Conservation (phyloP, 2,797 vertebrate genomes). For the Gadopsis marmoratus region DNA sequence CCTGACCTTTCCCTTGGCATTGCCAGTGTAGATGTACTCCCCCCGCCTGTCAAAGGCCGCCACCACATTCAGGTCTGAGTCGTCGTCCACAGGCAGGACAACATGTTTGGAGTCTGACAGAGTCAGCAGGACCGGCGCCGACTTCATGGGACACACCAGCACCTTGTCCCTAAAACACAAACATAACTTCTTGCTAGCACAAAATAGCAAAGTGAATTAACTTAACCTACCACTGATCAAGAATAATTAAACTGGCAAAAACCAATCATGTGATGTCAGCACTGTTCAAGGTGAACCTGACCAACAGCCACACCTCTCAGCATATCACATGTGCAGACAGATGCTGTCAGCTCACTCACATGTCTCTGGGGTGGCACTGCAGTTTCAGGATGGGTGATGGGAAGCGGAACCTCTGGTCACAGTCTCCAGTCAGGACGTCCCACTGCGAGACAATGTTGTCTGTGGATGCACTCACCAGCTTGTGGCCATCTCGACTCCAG, state of each 20-base stretch:
- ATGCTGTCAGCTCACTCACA: conserved; percentile 85
- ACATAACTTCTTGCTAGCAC: neutral
- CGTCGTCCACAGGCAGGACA: conserved; percentile 95
- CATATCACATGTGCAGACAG: neutral
- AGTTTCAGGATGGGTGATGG: conserved; percentile 97
- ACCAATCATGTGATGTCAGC: neutral
- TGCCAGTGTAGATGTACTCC: conserved; percentile 98
- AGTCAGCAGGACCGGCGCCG: conserved; percentile 94
- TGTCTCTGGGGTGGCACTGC: conserved; percentile 95
- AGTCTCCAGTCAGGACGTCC: conserved; percentile 97
- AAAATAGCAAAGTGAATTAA: neutral
- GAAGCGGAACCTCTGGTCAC: conserved; percentile 97
- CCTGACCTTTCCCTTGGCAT: conserved; percentile 96
- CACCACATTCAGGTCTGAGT: conserved; percentile 97
- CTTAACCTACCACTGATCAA: neutral
- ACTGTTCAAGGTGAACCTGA: neutral
- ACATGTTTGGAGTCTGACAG: conserved; percentile 97
- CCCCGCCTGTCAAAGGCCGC: conserved; percentile 96
- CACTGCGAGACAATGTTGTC: conserved; percentile 99
- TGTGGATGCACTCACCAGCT: conserved; percentile 96
- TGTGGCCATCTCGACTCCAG: conserved; percentile 98
- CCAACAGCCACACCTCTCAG: neutral
- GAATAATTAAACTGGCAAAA: neutral
- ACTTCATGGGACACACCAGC: conserved; percentile 98
- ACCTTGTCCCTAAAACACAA: conserved; percentile 91